Conservation (phyloP, 2,113 vertebrate genomes). For the Electrona antarctica region DNA sequence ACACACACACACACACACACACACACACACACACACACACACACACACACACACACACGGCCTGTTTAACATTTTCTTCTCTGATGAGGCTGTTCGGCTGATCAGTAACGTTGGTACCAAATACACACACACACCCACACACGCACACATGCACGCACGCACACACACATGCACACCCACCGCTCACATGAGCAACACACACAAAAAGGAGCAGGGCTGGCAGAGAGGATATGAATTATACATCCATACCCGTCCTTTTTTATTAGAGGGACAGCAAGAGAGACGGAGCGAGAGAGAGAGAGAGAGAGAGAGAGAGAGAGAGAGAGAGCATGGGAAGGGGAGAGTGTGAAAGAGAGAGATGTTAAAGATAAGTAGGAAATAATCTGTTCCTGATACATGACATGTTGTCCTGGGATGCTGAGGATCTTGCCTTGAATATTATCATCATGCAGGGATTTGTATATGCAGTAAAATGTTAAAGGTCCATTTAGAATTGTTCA, state of each 20-base stretch:
- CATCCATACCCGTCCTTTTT: slow-evolving; percentile 70
- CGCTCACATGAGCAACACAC: background rate
- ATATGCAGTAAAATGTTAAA: background rate
- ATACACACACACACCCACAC: slow-evolving; percentile 18
- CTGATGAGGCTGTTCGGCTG: slow-evolving; percentile 38
- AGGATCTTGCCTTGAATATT: background rate
- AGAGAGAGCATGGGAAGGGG: slow-evolving; percentile 19
- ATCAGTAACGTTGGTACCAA: slow-evolving; percentile 36
- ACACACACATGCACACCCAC: slow-evolving; percentile 30
- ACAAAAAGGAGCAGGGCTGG: slow-evolving; percentile 49
- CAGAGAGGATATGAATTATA: slow-evolving; percentile 75
- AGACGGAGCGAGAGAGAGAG: slow-evolving; percentile 25
- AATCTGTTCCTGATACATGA: slow-evolving; percentile 44
- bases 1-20: slow-evolving; percentile 10
- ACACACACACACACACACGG: slow-evolving; percentile 47
- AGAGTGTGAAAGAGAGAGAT: background rate
- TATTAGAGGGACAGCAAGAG: slow-evolving; percentile 61
- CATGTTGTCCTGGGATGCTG: slow-evolving; percentile 32
- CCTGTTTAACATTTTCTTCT: slow-evolving; percentile 48
- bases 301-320: slow-evolving; percentile 21
- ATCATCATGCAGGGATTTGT: too few species aligned
- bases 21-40: slow-evolving; percentile 17
- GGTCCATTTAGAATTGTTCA: background rate
- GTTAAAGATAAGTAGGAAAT: slow-evolving; percentile 28
- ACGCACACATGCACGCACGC: slow-evolving; percentile 9